Base-by-base conservation (phyloP, 2,888 invertebrate species). In the Eudemis profundana region DNA sequence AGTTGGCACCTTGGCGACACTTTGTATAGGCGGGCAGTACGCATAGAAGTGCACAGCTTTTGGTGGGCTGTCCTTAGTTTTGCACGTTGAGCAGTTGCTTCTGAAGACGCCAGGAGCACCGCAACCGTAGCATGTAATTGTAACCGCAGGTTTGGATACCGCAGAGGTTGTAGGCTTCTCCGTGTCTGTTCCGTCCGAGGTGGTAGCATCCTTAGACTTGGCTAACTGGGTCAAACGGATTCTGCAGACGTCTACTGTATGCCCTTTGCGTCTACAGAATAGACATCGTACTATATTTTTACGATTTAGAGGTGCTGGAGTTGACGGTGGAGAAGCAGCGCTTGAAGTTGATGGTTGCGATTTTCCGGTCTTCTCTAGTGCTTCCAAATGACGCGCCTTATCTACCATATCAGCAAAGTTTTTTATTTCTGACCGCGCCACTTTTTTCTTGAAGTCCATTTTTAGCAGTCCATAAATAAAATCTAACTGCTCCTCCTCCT, bases 41-140 rank as follows among this genome's bases (percentile, higher is more conserved):
- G 60, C 10, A 29, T 63, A 60, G 19, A 68, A 68, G 1, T 29
- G 19, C 0, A 61, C 65, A 4, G 61, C 46, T 40, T 64, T 64
- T 10, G 61, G 46, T 4, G 64, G 64, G 7, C 50, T 36, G 0
- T 63, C 63, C 38, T 68, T 70, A 3, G 40, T 14, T 15, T 61
- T 63, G 56, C 70, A 71, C 8, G 10, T 63, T 7, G 7, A 33
- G 47, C 70, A 70, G 51, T 72, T 70, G 15, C 70, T 62, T 3
- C 70, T 36, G 8, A 70, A 66, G 0, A 71, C 70, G 0, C 70
- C 71, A 1, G 69, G 70, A 3, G 69, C 61, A 10, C 71, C 70
- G 56, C 73, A 73, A 1, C 74, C 72, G 38, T 72, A 71, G 47
- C 73, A 71, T 10, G 53, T 40, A 10, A 68, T 53, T 2, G n/a